Evolutionary conservation across 1,140 invertebrate genomes (phyloP).

Genomic region (Formica exsecta): DNA sequence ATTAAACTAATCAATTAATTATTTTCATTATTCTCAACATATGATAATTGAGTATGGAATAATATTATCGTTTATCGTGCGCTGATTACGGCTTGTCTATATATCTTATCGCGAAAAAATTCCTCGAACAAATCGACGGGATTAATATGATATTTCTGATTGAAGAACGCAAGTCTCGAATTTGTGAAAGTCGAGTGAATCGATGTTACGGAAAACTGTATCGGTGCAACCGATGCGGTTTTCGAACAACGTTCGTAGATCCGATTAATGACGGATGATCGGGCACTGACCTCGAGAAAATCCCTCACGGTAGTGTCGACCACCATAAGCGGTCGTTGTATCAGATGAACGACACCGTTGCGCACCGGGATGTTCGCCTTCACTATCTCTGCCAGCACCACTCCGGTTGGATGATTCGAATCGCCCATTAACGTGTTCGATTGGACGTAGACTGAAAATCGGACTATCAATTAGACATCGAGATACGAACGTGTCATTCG

Average conservation of each 20-base stretch:
- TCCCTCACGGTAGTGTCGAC: constrained; percentile 94
- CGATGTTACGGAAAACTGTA: neutral
- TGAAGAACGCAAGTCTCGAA: constrained; percentile 6
- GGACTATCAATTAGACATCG: constrained; percentile 45
- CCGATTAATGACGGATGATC: constrained; percentile 36
- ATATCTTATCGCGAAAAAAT: neutral
- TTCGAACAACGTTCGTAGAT: neutral
- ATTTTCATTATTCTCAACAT: constrained; percentile 45
- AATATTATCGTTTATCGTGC: constrained; percentile 30
- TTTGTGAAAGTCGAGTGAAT: constrained; percentile 3
- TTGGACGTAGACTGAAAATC: constrained; percentile 92
- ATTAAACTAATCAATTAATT: constrained; percentile 25
- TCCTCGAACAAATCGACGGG: constrained; percentile 28
- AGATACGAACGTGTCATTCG: neutral
- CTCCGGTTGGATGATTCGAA: constrained; percentile 91
- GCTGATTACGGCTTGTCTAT: constrained; percentile 20
- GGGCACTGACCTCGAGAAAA: constrained; percentile 92
- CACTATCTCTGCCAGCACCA: constrained; percentile 94
- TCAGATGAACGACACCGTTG: constrained; percentile 97
- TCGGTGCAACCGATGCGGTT: neutral
- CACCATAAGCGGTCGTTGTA: constrained; percentile 95
- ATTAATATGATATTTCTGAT: constrained; percentile 10
- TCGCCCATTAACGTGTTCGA: constrained; percentile 94
- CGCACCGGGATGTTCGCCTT: constrained; percentile 96
- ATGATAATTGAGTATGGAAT: constrained; percentile 29